phyloP scores from a whole-genome alignment of 2,888 invertebrate genomes.

The Lacanobia oleracea region DNA sequence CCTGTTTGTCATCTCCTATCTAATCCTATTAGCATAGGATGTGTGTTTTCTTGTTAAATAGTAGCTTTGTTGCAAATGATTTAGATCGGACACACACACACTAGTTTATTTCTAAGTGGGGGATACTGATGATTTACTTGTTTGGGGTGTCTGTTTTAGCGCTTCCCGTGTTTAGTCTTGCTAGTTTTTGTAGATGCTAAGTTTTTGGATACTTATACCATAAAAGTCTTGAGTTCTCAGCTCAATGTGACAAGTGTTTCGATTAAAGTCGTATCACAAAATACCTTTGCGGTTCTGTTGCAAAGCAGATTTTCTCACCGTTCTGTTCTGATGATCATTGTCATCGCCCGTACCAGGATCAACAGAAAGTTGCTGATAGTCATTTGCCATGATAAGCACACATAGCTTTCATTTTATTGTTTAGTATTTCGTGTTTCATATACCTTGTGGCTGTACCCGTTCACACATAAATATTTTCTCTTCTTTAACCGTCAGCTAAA shows the following conservation, averaged over 20 bases:
- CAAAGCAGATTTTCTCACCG: background rate
- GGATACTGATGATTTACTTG: background rate
- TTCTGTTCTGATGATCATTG: background rate
- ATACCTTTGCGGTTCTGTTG: background rate
- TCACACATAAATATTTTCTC: background rate
- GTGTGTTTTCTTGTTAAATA: constrained; percentile 28
- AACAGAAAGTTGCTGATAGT: background rate
- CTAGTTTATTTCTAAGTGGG: background rate
- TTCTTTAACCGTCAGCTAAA: too few species aligned
- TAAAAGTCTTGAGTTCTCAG: background rate
- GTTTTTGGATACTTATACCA: background rate
- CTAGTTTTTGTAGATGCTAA: constrained; percentile 11
- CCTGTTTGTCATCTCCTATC: constrained; percentile 37
- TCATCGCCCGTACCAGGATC: background rate
- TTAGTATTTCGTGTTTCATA: background rate
- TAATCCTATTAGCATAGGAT: constrained; percentile 56
- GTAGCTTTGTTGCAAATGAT: constrained; percentile 19
- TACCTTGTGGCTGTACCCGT: too few species aligned
- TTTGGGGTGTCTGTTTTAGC: constrained; percentile 16
- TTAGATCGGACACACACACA: constrained; percentile 10
- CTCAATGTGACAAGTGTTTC: background rate
- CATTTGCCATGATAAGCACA: background rate
- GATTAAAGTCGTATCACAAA: too few species aligned
- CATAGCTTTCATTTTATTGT: background rate
- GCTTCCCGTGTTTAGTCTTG: constrained; percentile 27